phyloP scores from a whole-genome alignment of 2,797 vertebrate species.

The Phalloptychus januarius region DNA sequence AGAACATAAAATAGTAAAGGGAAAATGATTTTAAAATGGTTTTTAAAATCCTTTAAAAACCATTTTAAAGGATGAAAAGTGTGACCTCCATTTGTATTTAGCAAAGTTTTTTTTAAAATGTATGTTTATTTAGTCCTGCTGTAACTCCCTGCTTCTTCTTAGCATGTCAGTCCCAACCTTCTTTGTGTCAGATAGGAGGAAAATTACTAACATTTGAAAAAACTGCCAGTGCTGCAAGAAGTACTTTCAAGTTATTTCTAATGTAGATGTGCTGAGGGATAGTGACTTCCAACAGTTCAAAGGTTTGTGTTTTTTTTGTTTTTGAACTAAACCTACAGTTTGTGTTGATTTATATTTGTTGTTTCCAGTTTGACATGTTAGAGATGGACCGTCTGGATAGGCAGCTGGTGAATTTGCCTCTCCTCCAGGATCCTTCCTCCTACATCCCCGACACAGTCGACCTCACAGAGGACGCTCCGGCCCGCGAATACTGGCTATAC shows the following conservation, averaged over 20 bases:
- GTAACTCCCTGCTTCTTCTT: conserved; percentile 1
- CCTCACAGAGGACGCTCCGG: conserved; percentile 90
- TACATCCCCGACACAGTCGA: conserved; percentile 96
- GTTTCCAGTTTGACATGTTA: conserved; percentile 92
- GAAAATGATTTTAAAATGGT: too few relatives aligned
- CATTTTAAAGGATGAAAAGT: not conserved
- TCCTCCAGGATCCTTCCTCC: conserved; percentile 91
- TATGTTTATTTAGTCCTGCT: too few relatives aligned
- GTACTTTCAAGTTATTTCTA: not conserved
- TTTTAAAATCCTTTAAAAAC: not conserved
- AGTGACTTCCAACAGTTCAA: not conserved
- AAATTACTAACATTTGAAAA: conserved; percentile 12
- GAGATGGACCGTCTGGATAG: conserved; percentile 98
- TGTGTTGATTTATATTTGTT: conserved; percentile 2
- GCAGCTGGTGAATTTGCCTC: conserved; percentile 91
- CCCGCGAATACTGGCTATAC: conserved; percentile 95
- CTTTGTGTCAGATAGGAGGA: not conserved
- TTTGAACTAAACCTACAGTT: not conserved
- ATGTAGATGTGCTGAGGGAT: not conserved
- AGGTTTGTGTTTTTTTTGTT: not conserved
- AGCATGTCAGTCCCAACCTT: not conserved
- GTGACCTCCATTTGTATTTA: not conserved
- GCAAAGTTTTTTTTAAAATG: not conserved
- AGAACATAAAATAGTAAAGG: not conserved
- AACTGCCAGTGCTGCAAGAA: not conserved